phyloP scores from a whole-genome alignment of 2,888 invertebrate genomes.

The Cremastinae sp. region DNA sequence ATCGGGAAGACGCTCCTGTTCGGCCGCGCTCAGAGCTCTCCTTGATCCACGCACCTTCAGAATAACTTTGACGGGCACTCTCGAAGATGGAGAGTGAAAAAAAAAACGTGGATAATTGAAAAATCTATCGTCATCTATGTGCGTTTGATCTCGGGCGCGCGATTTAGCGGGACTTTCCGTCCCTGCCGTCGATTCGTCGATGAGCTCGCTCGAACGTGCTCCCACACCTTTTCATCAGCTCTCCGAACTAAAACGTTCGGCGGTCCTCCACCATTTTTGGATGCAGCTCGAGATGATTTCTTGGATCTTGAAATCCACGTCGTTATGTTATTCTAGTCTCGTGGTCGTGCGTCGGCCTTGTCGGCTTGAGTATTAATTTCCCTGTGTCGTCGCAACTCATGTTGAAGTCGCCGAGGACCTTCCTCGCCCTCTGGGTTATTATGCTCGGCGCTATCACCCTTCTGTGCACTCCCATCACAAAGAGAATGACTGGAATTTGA shows the following conservation, averaged over 20 bases:
- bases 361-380: slow-evolving; percentile 95
- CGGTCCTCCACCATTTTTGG: slow-evolving; percentile 36
- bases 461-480: slow-evolving; percentile 94
- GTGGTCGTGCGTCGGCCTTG: slow-evolving; percentile 77
- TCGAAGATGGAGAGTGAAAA: neutral
- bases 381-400: slow-evolving; percentile 99
- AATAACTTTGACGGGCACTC: slow-evolving; percentile 10
- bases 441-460: slow-evolving; percentile 98
- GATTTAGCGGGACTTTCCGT: slow-evolving; percentile 12
- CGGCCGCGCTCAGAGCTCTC: too few species aligned
- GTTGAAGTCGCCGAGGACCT: slow-evolving; percentile 96
- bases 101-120: neutral
- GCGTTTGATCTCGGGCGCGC: slow-evolving; percentile 18
- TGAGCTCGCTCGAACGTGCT: slow-evolving; percentile 16
- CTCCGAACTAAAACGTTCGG: slow-evolving; percentile 35
- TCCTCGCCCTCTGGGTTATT: slow-evolving; percentile 94
- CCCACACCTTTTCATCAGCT: slow-evolving; percentile 16
- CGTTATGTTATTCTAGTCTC: slow-evolving; percentile 71
- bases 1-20: too few species aligned
- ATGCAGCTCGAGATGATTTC: slow-evolving; percentile 34
- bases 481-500: slow-evolving; percentile 87
- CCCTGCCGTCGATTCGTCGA: neutral
- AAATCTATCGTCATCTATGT: slow-evolving; percentile 18
- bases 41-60: neutral
- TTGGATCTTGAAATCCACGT: slow-evolving; percentile 42